Evolutionary conservation across 2,888 invertebrate genomes (phyloP).

Genomic region (Pristionchus exspectatus): DNA sequence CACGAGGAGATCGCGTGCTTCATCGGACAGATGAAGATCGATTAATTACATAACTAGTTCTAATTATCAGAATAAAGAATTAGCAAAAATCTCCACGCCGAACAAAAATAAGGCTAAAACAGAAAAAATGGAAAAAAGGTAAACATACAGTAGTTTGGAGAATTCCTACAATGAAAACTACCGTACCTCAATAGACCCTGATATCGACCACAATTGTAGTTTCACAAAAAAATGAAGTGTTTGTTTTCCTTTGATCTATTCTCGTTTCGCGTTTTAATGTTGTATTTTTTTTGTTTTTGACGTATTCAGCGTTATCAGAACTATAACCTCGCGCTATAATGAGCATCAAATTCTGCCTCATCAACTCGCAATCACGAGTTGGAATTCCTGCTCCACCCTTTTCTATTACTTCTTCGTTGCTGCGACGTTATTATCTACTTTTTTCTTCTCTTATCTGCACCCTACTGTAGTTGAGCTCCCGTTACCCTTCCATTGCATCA

Average conservation of each 20-base stretch:
- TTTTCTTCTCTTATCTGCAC: slow-evolving; percentile 16
- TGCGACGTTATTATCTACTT: slow-evolving; percentile 8
- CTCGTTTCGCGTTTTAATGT: background rate
- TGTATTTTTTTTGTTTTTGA: background rate
- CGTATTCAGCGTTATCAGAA: background rate
- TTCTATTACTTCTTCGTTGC: slow-evolving; percentile 22
- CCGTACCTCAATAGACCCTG: background rate
- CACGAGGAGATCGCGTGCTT: slow-evolving; percentile 75
- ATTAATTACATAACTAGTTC: slow-evolving; percentile 49
- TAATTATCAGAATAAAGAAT: slow-evolving; percentile 48
- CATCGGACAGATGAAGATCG: slow-evolving; percentile 72
- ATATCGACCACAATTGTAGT: background rate
- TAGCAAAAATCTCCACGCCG: no score
- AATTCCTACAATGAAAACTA: background rate
- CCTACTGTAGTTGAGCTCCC: slow-evolving; percentile 28
- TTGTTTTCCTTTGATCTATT: background rate
- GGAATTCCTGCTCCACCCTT: slow-evolving; percentile 17
- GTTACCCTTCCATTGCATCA: background rate
- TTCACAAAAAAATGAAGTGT: background rate
- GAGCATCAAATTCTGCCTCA: background rate
- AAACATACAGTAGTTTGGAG: background rate
- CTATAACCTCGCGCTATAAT: background rate
- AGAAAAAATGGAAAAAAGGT: background rate
- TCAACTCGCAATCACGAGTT: background rate
- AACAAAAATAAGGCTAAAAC: background rate